Evolutionary conservation across 2,797 vertebrate species (phyloP), one percentile per base, ranked within the genome.

Genomic region (Sus cebifrons): DNA sequence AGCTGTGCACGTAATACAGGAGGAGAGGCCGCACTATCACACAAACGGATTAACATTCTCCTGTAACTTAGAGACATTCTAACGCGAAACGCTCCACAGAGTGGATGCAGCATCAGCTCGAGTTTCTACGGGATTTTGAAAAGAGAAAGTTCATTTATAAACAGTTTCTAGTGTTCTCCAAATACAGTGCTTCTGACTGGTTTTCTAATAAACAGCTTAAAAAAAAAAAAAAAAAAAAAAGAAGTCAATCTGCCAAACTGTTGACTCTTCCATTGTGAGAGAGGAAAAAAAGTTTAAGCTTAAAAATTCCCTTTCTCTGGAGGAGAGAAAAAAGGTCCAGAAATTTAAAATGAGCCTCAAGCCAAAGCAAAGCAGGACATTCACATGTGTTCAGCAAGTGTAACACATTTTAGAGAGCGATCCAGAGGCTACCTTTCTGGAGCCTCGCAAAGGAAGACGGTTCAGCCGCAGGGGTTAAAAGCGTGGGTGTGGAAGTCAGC

Each of bases 401-500:
- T 75, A 98, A 96, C 89, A 96, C 94, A 92, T 97, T 98, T 97
- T 97, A 95, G 70, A 94, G 84, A 97, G 95, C 27, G 93, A 97
- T 97, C 97, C 95, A 94, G 95, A 97, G 98, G 98, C 93, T 98
- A 97, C 98, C 98, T 98, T 99, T 98, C 90, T 87, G 97, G 95
- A 91, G 96, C 96, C 97, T 98, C 98, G 96, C 94, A 97, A 98
- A 97, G 90, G 95, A 98, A 98, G 98, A 97, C 98, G 98, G 98
- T 98, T 98, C 98, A 98, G 98, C 98, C 78, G 0, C 91, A 97
- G 98, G 98, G 98, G 98, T 98, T 99, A 98, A 98, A 99, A 98
- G 98, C 97, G 97, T 99, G 98, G 98, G 99, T 98, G 99, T 99
- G 99, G 99, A 99, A 99, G 99, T 99, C 97, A 98, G 98, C 99